Evolutionary conservation across 1,140 invertebrate species (phyloP).

Genomic region (Kradibia gibbosae): DNA sequence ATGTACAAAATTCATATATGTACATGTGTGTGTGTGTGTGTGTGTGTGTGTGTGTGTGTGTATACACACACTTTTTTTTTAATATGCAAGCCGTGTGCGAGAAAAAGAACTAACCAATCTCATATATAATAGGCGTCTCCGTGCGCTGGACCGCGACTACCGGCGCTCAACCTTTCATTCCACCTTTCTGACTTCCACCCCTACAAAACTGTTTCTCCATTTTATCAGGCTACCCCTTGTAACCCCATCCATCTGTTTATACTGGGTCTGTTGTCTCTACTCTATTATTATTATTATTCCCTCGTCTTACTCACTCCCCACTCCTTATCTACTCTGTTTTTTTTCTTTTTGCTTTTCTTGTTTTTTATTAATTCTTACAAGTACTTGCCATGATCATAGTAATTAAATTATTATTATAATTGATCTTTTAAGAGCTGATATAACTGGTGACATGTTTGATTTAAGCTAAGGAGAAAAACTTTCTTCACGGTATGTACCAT

Average conservation of each 20-base stretch:
- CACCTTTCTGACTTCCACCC: neutral
- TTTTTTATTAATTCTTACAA: neutral
- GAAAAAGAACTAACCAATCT: conserved; percentile 67
- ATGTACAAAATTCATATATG: too few species aligned
- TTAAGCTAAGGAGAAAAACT: neutral
- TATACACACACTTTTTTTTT: too few species aligned
- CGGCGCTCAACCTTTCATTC: neutral
- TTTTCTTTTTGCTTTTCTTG: neutral
- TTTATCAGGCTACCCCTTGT: neutral
- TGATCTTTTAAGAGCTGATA: neutral
- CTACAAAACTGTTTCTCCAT: neutral
- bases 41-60: too few species aligned
- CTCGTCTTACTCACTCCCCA: conserved; percentile 2
- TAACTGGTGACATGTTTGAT: neutral
- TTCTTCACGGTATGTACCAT: neutral
- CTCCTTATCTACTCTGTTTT: neutral
- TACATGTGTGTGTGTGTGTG: too few species aligned
- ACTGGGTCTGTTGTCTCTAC: too few species aligned
- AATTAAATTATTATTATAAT: conserved; percentile 13
- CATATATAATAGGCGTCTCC: conserved; percentile 43
- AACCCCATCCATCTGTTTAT: neutral
- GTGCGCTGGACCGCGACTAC: conserved; percentile 11
- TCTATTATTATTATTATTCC: conserved; percentile 39
- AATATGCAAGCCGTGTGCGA: conserved; percentile 63
- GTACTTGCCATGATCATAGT: neutral